These are phyloP conservation scores for Crocallis elinguaria DNA, from an alignment of 2,888 invertebrate species.

Conservation along the genomic window DNA sequence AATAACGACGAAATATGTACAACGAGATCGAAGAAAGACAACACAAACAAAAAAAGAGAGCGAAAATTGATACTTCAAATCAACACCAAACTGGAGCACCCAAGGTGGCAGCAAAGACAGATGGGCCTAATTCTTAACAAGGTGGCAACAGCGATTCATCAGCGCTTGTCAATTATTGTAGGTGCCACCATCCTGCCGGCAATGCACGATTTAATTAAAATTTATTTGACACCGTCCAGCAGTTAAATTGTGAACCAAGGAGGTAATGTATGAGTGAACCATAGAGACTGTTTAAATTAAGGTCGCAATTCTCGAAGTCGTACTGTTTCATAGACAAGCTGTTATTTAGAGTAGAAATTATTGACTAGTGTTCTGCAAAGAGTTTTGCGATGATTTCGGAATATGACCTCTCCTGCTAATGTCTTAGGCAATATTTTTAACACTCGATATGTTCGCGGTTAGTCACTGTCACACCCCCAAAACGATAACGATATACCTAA, in stretches of 20 bases:
- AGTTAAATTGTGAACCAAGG: constrained; percentile 21
- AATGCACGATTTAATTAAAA: constrained; percentile 78
- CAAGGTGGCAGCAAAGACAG: constrained; percentile 21
- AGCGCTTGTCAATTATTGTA: constrained; percentile 76
- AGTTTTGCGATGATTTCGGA: no score
- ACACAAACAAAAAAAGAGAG: constrained; percentile 9
- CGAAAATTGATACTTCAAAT: constrained; percentile 5
- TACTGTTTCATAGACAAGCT: not conserved
- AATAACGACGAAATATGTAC: no score
- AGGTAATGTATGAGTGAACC: constrained; percentile 26
- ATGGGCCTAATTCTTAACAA: constrained; percentile 64
- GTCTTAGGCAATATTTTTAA: no score
- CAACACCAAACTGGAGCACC: constrained; percentile 5
- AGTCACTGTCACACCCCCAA: no score
- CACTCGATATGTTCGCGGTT: no score
- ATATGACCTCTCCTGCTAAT: no score
- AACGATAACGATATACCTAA: no score
- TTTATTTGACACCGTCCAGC: constrained; percentile 66
- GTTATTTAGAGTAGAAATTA: no score
- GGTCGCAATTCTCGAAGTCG: constrained; percentile 11
- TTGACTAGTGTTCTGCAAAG: no score
- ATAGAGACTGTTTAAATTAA: constrained; percentile 30
- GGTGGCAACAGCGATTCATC: constrained; percentile 78
- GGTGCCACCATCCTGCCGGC: constrained; percentile 61
- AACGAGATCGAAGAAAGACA: no score